phyloP scores from a whole-genome alignment of 1,140 invertebrate species.

The Psix sp. region DNA sequence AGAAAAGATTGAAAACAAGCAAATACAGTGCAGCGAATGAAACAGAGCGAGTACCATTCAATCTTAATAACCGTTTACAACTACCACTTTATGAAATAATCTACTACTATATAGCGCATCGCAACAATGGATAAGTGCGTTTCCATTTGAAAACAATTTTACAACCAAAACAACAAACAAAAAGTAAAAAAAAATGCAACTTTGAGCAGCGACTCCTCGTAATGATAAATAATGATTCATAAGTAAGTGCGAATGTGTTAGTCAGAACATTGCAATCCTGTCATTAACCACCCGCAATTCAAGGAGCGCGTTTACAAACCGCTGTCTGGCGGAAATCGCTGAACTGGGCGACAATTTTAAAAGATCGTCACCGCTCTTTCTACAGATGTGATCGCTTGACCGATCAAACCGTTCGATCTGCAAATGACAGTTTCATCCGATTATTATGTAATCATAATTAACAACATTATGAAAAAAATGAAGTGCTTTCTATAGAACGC shows the following conservation, averaged over 20 bases:
- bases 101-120: conserved; percentile 47
- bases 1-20: conserved; percentile 6
- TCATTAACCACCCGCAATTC: conserved; percentile 36
- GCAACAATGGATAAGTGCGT: conserved; percentile 32
- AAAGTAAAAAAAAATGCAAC: conserved; percentile 19
- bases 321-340: not conserved
- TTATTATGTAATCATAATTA: conserved; percentile 38
- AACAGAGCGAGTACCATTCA: conserved; percentile 47
- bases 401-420: too few relatives aligned
- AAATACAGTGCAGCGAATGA: conserved; percentile 29
- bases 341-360: too few relatives aligned
- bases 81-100: conserved; percentile 53
- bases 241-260: conserved; percentile 53
- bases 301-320: not conserved
- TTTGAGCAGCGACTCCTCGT: conserved; percentile 37
- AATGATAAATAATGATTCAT: conserved; percentile 28
- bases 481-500: conserved; percentile 55
- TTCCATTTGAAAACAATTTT: conserved; percentile 42
- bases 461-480: conserved; percentile 25
- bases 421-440: conserved; percentile 28
- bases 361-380: too few relatives aligned
- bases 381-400: not conserved
- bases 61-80: conserved; percentile 54
- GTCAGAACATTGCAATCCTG: conserved; percentile 33
- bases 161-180: conserved; percentile 18